A percentile compares a stretch with the other conserved stretches of the same genome.
Conservation (phyloP, 2,797 vertebrate species). For the Remorina albescens region DNA sequence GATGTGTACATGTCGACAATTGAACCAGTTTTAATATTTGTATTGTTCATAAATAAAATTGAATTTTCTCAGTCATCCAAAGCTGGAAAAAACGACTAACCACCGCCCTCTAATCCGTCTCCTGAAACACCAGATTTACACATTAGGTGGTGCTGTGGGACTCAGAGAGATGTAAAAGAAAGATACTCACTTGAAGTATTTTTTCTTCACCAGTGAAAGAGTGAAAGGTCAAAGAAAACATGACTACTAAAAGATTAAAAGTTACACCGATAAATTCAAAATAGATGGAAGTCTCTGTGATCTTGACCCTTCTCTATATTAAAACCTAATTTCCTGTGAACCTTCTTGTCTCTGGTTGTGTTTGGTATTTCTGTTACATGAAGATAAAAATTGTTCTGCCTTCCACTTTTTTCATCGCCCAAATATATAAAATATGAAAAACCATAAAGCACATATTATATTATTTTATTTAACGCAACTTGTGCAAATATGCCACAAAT, state of each 20-base stretch:
- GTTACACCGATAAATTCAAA: too few relatives aligned
- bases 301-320: neutral
- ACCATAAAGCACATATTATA: neutral
- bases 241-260: too few relatives aligned
- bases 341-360: neutral
- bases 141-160: constrained; percentile 8
- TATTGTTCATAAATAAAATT: neutral
- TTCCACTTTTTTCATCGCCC: neutral
- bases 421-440: neutral
- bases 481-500: neutral
- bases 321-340: neutral
- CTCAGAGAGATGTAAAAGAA: neutral
- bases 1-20: neutral
- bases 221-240: neutral
- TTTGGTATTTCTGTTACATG: neutral
- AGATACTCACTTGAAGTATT: neutral
- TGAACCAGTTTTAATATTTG: neutral
- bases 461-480: neutral
- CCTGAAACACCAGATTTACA: neutral
- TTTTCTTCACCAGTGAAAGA: neutral
- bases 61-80: neutral
- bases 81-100: neutral
- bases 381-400: constrained; percentile 3
- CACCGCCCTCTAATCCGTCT: neutral
- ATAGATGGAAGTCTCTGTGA: neutral